Evolutionary conservation across 2,113 vertebrate species (phyloP).

Genomic region (Dascyllus trimaculatus): DNA sequence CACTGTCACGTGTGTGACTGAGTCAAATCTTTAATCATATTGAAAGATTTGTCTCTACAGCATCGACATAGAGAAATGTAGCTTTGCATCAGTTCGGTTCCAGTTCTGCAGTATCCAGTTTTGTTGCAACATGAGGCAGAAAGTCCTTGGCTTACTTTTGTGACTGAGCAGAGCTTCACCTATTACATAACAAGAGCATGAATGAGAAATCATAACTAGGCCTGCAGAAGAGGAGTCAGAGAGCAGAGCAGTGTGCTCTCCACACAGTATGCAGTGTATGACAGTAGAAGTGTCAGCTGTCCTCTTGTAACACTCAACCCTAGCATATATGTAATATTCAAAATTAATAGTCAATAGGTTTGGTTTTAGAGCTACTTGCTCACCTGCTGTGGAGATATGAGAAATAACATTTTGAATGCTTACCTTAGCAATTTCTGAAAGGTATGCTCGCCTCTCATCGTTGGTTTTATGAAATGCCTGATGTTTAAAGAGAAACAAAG

Average conservation of each 20-base stretch:
- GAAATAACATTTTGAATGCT: conserved; percentile 28
- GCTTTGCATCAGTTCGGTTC: conserved; percentile 1
- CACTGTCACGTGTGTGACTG: background rate
- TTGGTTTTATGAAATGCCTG: conserved; percentile 91
- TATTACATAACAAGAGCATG: conserved; percentile 51
- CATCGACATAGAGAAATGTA: background rate
- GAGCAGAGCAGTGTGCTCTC: conserved; percentile 1
- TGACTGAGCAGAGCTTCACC: conserved; percentile 14
- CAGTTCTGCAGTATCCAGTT: conserved; percentile 16
- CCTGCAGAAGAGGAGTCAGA: conserved; percentile 18
- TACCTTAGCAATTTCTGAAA: conserved; percentile 90
- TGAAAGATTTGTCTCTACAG: background rate
- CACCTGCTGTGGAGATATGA: background rate
- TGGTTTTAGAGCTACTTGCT: too few relatives aligned
- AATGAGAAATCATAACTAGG: conserved; percentile 42
- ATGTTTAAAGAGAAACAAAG: conserved; percentile 37
- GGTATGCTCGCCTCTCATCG: conserved; percentile 82
- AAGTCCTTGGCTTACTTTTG: conserved; percentile 57
- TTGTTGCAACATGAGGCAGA: conserved; percentile 17
- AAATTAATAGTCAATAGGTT: background rate
- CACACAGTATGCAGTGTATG: background rate
- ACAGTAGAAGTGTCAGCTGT: background rate
- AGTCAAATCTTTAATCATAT: background rate
- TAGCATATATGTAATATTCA: background rate
- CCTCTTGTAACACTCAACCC: conserved; percentile 1